Base-by-base conservation (phyloP, 2,888 invertebrate genomes). In the Myopa tessellatipennis region DNA sequence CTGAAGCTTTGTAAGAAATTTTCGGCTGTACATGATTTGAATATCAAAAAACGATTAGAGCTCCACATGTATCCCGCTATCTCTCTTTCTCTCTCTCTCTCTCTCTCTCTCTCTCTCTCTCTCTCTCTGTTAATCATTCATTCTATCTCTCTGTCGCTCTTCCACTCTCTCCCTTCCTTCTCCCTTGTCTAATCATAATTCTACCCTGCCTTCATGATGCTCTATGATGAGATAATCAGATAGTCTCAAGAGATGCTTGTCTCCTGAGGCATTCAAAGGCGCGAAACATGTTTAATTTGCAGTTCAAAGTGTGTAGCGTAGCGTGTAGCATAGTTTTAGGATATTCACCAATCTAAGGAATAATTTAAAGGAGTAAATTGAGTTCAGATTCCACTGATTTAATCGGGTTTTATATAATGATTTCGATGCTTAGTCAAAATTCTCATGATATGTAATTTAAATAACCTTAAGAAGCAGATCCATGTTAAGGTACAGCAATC, bases 21-120 rank as follows among this genome's bases (percentile, higher is more conserved):
- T 52, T 50, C 50, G 65, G 50, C 18, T 14, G 65, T 45, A 65
- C 65, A 52, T 74, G 36, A 52, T 74, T 65, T 65, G 74, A 55
- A 71, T 71, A 58, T 71, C 71, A 71, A 71, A 71, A 36, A 38
- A 45, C 7, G 45, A 8, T 45, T 1, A 6, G 45, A 26, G 58
- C n/a, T 26, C 26, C 26, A 26, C 26, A 2, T 58, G 58, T 58
- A 0, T 16, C 16, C 58, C 58, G 10, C 52, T n/a, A n/a, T n/a
- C n/a, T n/a, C n/a, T n/a, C n/a, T n/a, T n/a, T n/a, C n/a, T n/a
- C 61, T 18, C 26, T 61, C 34, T 61, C 34, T 61, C 26, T 34
- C 4, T 10, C 4, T 8, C 4, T 5, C 36, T 36, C 36, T 14
- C 40, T 16, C 34, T 38, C 36, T 36, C 36, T 38, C 38, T 3